Evolutionary conservation across 2,888 invertebrate genomes (phyloP), one percentile per base, ranked within the genome.

Genomic region (Lasioglossum vierecki): DNA sequence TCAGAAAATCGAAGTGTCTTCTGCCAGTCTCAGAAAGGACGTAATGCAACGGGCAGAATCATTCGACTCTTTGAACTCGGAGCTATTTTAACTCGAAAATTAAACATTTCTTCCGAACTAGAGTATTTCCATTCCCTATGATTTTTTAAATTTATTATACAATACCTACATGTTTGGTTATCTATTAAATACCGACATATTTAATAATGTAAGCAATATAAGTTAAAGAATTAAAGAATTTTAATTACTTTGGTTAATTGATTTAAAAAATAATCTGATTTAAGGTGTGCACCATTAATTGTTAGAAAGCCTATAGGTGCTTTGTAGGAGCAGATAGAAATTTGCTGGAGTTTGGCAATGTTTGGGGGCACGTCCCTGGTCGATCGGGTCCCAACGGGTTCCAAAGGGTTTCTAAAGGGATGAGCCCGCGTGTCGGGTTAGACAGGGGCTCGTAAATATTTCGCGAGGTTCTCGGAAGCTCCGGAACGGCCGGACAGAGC

Each of bases 401-500:
- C 18, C 15, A 66, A 66, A 66, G 13, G 26, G 22, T 11, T 35
- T 66, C 35, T 30, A 35, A 35, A 15, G 30, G 30, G 66, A 66
- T 30, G 30, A 66, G 60, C 1, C 13, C 26, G 60, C 30, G 6
- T 18, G 35, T 66, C 35, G 18, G 18, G 18, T 35, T 35, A 41
- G 39, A 18, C 57, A 57, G 41, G 41, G 63, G 44, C 41, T 30
- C 46, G 44, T 44, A 13, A 68, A 68, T 49, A 77, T 75, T 60
- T 75, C 41, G 75, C n/a, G 8, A 30, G 46, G 46, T 39, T 68
- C 68, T 66, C 30, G 74, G 82, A 82, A 82, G 72, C 72, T 72
- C 80, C 80, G 75, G 53, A 76, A 66, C 39, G 68, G 53, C 82
- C 44, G 72, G 72, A 53, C 73, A 70, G 81, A 76, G 79, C 76